These are phyloP conservation scores for Neodiprion fabricii DNA, from an alignment of 1,140 invertebrate genomes.

Conservation along the genomic window DNA sequence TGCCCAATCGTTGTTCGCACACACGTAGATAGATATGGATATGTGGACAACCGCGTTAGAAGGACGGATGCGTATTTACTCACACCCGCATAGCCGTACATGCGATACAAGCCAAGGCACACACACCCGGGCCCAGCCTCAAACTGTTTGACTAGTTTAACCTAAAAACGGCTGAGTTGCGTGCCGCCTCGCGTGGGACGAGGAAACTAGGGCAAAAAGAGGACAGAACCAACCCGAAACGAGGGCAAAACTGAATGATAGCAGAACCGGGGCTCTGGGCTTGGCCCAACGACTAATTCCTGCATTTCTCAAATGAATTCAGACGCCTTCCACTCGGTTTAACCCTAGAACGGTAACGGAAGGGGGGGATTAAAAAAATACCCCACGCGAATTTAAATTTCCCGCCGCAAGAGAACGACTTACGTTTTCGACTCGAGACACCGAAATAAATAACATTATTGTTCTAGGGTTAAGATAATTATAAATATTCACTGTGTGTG, in stretches of 20 bases:
- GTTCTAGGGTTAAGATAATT: too few species aligned
- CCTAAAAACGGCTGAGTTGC: conserved; percentile 12
- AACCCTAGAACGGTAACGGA: too few species aligned
- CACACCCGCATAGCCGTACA: neutral
- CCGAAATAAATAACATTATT: too few species aligned
- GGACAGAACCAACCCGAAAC: conserved; percentile 1
- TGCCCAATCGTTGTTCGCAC: conserved; percentile 8
- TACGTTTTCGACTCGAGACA: too few species aligned
- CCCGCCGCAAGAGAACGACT: too few species aligned
- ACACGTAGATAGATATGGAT: neutral
- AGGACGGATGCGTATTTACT: neutral
- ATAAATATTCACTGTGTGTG: too few species aligned
- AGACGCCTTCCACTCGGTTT: too few species aligned
- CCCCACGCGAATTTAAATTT: too few species aligned
- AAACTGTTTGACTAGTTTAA: conserved; percentile 12
- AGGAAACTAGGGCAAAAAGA: conserved; percentile 9
- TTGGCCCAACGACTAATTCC: neutral
- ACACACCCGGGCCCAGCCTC: neutral
- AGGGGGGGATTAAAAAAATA: too few species aligned
- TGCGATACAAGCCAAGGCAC: neutral
- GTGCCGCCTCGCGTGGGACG: conserved; percentile 10
- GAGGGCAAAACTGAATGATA: neutral
- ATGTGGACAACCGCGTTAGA: neutral
- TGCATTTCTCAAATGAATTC: neutral
- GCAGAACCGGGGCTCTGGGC: neutral